Evolutionary conservation across 2,797 vertebrate genomes (phyloP), one percentile per base, ranked within the genome.

Genomic region (Enteromius argenteus): DNA sequence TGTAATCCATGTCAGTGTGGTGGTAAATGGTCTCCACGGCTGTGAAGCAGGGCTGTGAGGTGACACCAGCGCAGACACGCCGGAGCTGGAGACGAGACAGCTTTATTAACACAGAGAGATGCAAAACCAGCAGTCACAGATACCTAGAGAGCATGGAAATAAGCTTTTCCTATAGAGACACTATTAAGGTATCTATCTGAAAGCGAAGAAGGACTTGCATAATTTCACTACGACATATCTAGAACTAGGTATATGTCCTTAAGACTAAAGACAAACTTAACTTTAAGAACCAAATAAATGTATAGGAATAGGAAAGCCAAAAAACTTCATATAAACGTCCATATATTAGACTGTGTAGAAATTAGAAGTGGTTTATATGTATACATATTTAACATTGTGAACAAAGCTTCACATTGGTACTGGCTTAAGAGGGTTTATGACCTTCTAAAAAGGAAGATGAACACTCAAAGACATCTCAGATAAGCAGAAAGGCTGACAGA

Each of bases 1-100:
- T 93, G 91, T 94, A 95, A 96, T 95, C 95, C 92, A 89, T 93
- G 93, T 94, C 92, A 88, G 91, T 87, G 92, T 90, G 87, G 86
- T 53, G 87, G 91, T 92, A 91, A 94, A 91, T 90, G 92, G 93
- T 95, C 92, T 94, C 94, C 92, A 93, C 93, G 91, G 90, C 89
- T 91, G 92, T 94, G 92, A 91, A 87, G 84, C n/a, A 21, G 42
- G 81, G 77, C 64, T 79, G 42, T 66, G 83, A 91, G 88, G 87
- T 86, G 88, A 90, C 86, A 87, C 27, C 53, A 79, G 67, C 84
- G 69, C 90, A 88, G 90, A 88, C 90, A 90, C 89, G 88, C 90
- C 88, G 81, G 87, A 81, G 92, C 90, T 90, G 91, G 84, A 91
- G 90, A 92, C 89, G 85, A 94, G 93, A 96, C 93, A 90, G 93